These are phyloP conservation scores for Gerris lacustris DNA, from an alignment of 2,888 invertebrate genomes.

Conservation along the genomic window DNA sequence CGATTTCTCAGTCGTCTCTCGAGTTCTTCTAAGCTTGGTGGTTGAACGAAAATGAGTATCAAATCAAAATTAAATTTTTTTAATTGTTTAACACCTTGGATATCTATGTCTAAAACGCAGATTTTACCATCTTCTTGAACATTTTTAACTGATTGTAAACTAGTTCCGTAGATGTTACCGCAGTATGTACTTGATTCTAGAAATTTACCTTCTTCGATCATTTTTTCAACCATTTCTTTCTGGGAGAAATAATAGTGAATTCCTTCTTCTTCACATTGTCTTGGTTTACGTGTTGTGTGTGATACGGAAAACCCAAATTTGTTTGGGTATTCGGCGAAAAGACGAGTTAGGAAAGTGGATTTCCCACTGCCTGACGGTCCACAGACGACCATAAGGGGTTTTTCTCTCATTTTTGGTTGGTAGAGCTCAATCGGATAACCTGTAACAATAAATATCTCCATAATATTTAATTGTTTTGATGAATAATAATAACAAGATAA, in stretches of 20 bases:
- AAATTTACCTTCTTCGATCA: constrained; percentile 69
- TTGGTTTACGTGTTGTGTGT: constrained; percentile 72
- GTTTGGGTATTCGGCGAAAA: constrained; percentile 77
- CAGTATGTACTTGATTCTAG: constrained; percentile 85
- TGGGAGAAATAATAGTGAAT: constrained; percentile 79
- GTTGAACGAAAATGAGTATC: constrained; percentile 74
- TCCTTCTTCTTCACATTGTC: constrained; percentile 63
- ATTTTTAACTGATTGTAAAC: constrained; percentile 71
- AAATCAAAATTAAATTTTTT: constrained; percentile 56
- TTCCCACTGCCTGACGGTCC: constrained; percentile 96
- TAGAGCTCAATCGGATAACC: no score
- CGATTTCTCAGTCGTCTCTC: constrained; percentile 60
- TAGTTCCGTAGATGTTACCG: constrained; percentile 92
- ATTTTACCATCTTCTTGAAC: constrained; percentile 70
- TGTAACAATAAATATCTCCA: no score
- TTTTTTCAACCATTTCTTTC: constrained; percentile 60
- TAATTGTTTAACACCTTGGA: constrained; percentile 85
- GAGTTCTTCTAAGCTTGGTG: constrained; percentile 68
- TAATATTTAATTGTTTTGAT: no score
- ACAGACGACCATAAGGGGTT: constrained; percentile 58
- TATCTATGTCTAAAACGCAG: constrained; percentile 78
- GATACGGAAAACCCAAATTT: constrained; percentile 92
- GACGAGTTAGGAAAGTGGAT: constrained; percentile 73
- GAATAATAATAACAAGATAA: no score
- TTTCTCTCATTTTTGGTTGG: no score